phyloP scores from a whole-genome alignment of 2,888 invertebrate genomes.

The Philopedon plagiatum region DNA sequence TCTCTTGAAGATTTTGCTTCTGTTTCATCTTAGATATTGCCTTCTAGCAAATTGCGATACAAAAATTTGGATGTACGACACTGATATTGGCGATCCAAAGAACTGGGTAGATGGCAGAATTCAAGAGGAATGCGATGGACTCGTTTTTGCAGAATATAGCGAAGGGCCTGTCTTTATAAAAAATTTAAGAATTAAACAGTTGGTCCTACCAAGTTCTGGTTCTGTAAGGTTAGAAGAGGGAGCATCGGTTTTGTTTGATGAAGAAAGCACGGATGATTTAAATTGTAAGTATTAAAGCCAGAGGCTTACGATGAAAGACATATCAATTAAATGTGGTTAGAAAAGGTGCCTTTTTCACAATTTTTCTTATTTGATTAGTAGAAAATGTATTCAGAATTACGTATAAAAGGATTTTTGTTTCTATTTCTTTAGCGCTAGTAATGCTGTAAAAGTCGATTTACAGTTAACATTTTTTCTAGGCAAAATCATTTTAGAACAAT shows the following conservation, averaged over 20 bases:
- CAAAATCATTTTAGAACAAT: too few species aligned
- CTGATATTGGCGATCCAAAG: slow-evolving; percentile 7
- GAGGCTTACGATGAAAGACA: not conserved
- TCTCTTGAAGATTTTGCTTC: too few species aligned
- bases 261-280: not conserved
- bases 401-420: too few species aligned
- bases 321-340: too few species aligned
- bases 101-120: slow-evolving; percentile 49
- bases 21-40: too few species aligned
- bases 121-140: not conserved
- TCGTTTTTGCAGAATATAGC: not conserved
- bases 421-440: too few species aligned
- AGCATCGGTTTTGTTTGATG: not conserved
- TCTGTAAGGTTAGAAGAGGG: not conserved
- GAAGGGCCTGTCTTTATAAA: not conserved
- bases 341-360: too few species aligned
- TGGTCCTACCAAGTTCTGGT: not conserved
- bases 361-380: too few species aligned
- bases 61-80: slow-evolving; percentile 18
- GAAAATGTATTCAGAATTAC: too few species aligned
- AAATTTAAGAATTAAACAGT: not conserved
- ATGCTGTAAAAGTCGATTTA: too few species aligned
- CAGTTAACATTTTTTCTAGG: too few species aligned
- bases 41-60: slow-evolving; percentile 12
- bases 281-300: slow-evolving; percentile 10